These are phyloP conservation scores for Schrankia costaestrigalis DNA, from an alignment of 2,888 invertebrate genomes.

Conservation along the genomic window DNA sequence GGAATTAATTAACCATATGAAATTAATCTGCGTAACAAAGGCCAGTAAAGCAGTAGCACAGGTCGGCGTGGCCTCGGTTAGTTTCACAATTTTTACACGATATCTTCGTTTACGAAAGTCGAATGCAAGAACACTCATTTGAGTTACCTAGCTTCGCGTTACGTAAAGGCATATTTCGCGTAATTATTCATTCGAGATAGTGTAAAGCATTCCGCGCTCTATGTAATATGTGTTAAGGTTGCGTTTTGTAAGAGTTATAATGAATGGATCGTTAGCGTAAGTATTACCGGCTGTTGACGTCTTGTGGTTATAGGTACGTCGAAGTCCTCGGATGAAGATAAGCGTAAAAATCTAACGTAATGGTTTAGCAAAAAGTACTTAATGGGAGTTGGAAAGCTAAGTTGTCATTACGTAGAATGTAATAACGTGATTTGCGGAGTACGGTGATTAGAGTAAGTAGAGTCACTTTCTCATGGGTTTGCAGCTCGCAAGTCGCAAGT, in stretches of 20 bases:
- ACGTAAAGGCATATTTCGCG: slow-evolving; percentile 42
- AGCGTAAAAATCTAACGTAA: slow-evolving; percentile 22
- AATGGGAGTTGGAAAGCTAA: slow-evolving; percentile 22
- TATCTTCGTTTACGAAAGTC: slow-evolving; percentile 71
- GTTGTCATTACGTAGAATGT: slow-evolving; percentile 21
- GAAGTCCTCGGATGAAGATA: slow-evolving; percentile 27
- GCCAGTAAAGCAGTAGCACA: slow-evolving; percentile 34
- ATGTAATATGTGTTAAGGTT: slow-evolving; percentile 15
- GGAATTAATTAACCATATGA: slow-evolving; percentile 44
- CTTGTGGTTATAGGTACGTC: slow-evolving; percentile 24
- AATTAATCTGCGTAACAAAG: slow-evolving; percentile 54
- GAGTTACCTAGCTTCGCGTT: slow-evolving; percentile 37
- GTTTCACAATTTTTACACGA: slow-evolving; percentile 67
- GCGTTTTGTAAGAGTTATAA: slow-evolving; percentile 13
- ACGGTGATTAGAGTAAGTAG: slow-evolving; percentile 15
- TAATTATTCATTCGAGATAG: slow-evolving; percentile 21
- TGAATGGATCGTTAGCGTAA: slow-evolving; percentile 21
- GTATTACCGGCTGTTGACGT: slow-evolving; percentile 4
- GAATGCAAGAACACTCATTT: slow-evolving; percentile 54
- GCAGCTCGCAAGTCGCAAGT: too few species aligned
- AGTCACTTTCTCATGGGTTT: too few species aligned
- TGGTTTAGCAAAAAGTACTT: slow-evolving; percentile 31
- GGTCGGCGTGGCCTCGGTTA: slow-evolving; percentile 45
- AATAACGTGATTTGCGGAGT: slow-evolving; percentile 13
- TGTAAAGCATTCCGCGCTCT: slow-evolving; percentile 22